Conservation (phyloP, 2,888 invertebrate genomes). For the Venusia cambrica region DNA sequence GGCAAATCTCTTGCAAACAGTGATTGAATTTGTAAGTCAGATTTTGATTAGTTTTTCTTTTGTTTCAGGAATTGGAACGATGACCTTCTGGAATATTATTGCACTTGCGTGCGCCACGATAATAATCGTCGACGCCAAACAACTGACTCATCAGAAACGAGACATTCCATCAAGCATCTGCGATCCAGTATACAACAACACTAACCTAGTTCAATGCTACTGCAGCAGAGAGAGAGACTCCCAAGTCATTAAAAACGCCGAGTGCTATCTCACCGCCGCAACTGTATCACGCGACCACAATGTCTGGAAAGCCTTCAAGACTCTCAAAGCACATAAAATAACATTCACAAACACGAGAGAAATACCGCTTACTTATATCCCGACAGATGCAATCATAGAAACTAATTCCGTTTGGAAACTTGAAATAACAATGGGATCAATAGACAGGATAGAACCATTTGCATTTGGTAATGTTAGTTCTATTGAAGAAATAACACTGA, state of each 20-base stretch:
- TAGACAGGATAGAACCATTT: conserved; percentile 83
- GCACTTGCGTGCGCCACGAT: conserved; percentile 43
- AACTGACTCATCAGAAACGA: conserved; percentile 47
- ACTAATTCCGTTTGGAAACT: conserved; percentile 78
- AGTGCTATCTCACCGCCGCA: conserved; percentile 85
- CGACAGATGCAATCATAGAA: conserved; percentile 83
- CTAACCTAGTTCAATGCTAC: conserved; percentile 60
- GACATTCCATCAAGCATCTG: conserved; percentile 49
- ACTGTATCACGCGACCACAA: conserved; percentile 80
- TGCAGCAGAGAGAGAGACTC: conserved; percentile 45
- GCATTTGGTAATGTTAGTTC: conserved; percentile 87
- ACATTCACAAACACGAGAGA: conserved; percentile 84
- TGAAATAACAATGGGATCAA: conserved; percentile 85
- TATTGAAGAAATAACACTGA: conserved; percentile 83
- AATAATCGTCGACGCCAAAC: conserved; percentile 50
- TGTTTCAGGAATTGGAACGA: conserved; percentile 46
- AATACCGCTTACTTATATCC: conserved; percentile 84
- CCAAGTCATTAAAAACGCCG: conserved; percentile 80
- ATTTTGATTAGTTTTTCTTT: no score
- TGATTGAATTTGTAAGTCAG: no score
- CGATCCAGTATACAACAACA: conserved; percentile 50
- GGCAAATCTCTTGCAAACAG: no score
- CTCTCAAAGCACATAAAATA: conserved; percentile 83
- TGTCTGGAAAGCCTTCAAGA: conserved; percentile 84
- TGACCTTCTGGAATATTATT: conserved; percentile 53